Evolutionary conservation across 2,888 invertebrate species (phyloP), one percentile per base, ranked within the genome.

Genomic region (Heliconius charithonia): DNA sequence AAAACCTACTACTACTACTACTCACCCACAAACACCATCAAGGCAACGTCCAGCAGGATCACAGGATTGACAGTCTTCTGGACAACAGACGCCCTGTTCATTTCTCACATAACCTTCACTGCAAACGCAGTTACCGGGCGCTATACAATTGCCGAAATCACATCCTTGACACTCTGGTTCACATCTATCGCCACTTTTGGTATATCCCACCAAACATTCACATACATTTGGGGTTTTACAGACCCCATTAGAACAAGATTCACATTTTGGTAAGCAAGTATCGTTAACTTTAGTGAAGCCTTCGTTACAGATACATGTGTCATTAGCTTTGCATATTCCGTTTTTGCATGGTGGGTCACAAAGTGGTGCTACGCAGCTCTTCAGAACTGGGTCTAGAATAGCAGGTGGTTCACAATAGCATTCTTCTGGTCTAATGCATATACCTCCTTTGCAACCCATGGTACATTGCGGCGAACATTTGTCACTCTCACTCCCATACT

Each of bases 211-310:
- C 29, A 92, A 89, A 84, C 97, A 97, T 41, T 87, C 91, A 86
- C 97, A 97, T 3, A 93, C 89, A 71, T 96, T 96, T 0, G 96
- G 96, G 0, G 95, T 95, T 0, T 95, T 82, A 81, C 93, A 93
- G 25, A 80, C 79, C 9, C 91, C 91, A 77, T 91, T 85, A 9
- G 76, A 51, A 72, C 85, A 85, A 25, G 62, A 32, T 2, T 82
- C 80, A 70, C 87, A 87, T 62, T 81, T 75, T 7, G 87, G 85
- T 63, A 63, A 76, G 37, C 87, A 87, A 12, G 59, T 84, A 12
- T 86, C 84, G 13, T 82, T 37, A 82, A 78, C 75, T 29, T 87
- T 74, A 25, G 75, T 74, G 77, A 88, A 91, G 4, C 89, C 91
- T 0, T 78, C 13, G 13, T 83, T 29, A 80, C 92, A 92, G 10